Evolutionary conservation across 2,888 invertebrate species (phyloP).

Genomic region (Exephanes ischioxanthus): DNA sequence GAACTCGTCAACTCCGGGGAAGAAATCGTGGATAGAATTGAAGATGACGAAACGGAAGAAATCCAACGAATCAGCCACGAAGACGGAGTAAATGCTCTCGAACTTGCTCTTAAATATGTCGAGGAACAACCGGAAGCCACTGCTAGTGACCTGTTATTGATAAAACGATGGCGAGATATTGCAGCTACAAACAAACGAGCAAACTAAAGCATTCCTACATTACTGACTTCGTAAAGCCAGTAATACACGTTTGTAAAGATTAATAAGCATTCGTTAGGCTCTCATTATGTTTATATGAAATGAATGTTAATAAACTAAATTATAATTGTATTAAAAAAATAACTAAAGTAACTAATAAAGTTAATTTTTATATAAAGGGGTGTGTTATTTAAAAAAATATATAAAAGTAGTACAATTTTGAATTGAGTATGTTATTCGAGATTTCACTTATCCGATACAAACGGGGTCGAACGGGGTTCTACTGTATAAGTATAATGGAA

Average conservation of each 20-base stretch:
- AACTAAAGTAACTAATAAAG: no score
- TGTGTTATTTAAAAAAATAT: no score
- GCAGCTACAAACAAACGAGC: conserved; percentile 65
- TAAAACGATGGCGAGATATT: conserved; percentile 65
- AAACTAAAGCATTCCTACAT: conserved; percentile 56
- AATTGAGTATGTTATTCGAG: no score
- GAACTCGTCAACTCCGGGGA: conserved; percentile 42
- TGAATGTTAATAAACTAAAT: no score
- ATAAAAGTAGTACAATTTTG: no score
- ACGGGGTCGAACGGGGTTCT: no score
- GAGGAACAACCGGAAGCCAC: conserved; percentile 48
- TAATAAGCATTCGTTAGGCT: no score
- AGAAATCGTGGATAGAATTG: conserved; percentile 45
- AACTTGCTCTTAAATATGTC: conserved; percentile 63
- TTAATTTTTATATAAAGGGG: no score
- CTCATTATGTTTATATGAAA: no score
- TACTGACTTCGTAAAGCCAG: conserved; percentile 43
- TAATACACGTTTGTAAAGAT: no score
- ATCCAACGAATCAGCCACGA: conserved; percentile 48
- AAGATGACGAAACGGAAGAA: conserved; percentile 40
- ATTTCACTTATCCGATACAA: no score
- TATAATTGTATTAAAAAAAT: no score
- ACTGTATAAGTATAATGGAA: background rate
- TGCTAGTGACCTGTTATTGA: conserved; percentile 61
- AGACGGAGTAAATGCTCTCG: conserved; percentile 55